Percentiles rank a stretch among this genome's conserved stretches.
phyloP scores from a whole-genome alignment of 2,797 vertebrate species.

The Manis javanica region DNA sequence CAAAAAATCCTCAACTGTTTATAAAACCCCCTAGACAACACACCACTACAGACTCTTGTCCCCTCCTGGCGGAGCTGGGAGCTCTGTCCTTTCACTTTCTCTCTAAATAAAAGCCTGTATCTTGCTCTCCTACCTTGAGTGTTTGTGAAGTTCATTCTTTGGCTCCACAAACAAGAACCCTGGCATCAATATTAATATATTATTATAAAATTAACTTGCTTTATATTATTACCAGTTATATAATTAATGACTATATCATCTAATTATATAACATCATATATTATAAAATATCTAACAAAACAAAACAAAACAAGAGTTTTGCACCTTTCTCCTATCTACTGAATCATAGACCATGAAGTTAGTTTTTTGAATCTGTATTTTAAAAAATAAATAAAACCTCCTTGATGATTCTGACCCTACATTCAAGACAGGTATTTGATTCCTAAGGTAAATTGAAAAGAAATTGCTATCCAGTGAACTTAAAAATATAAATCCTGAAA shows the following conservation, averaged over 20 bases:
- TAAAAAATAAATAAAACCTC: not conserved
- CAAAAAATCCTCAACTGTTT: no score
- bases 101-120: no score
- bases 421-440: not conserved
- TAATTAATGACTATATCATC: not conserved
- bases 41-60: no score
- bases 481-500: not conserved
- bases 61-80: no score
- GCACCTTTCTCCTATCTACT: not conserved
- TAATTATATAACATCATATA: not conserved
- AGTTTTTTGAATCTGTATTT: not conserved
- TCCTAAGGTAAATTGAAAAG: not conserved
- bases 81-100: no score
- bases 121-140: no score
- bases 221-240: not conserved
- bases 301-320: not conserved
- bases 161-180: no score
- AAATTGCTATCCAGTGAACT: not conserved
- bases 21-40: no score
- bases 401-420: not conserved
- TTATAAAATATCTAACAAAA: not conserved
- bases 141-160: no score
- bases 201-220: not conserved
- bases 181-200: no score
- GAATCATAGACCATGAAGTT: not conserved